Evolutionary conservation across 2,797 vertebrate species (phyloP).

Genomic region (Aplochiton taeniatus): DNA sequence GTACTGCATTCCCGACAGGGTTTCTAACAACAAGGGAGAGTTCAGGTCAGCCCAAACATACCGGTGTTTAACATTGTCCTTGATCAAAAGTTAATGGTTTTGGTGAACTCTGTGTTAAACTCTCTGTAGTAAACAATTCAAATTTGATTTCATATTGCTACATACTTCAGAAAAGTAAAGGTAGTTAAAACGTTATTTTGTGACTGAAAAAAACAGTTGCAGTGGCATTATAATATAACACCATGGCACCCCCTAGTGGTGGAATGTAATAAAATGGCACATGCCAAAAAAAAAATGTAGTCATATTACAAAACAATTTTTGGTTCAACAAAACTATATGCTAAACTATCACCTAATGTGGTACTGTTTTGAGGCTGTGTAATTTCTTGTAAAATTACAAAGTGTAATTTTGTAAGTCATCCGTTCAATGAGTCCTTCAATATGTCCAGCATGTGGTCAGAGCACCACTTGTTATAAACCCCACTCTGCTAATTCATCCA

Average conservation of each 20-base stretch:
- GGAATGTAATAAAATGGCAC: neutral
- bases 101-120: too few relatives aligned
- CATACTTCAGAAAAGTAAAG: neutral
- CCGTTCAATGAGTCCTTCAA: neutral
- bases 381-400: too few relatives aligned
- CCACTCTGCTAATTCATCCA: neutral
- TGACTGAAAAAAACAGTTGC: neutral
- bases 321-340: too few relatives aligned
- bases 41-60: slow-evolving; percentile 83
- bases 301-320: neutral
- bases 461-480: too few relatives aligned
- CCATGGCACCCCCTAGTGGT: slow-evolving; percentile 65
- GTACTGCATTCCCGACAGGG: slow-evolving; percentile 88
- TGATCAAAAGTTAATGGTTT: too few relatives aligned
- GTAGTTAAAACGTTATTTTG: neutral
- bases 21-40: slow-evolving; percentile 96
- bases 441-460: neutral
- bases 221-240: slow-evolving; percentile 11
- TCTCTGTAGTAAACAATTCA: too few relatives aligned
- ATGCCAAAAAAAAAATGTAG: neutral
- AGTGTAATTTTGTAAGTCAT: too few relatives aligned
- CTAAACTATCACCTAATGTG: too few relatives aligned
- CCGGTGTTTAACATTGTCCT: neutral
- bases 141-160: neutral
- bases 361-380: too few relatives aligned